These are phyloP conservation scores for Halocaridina rubra DNA, from an alignment of 2,888 invertebrate species.

Conservation along the genomic window DNA sequence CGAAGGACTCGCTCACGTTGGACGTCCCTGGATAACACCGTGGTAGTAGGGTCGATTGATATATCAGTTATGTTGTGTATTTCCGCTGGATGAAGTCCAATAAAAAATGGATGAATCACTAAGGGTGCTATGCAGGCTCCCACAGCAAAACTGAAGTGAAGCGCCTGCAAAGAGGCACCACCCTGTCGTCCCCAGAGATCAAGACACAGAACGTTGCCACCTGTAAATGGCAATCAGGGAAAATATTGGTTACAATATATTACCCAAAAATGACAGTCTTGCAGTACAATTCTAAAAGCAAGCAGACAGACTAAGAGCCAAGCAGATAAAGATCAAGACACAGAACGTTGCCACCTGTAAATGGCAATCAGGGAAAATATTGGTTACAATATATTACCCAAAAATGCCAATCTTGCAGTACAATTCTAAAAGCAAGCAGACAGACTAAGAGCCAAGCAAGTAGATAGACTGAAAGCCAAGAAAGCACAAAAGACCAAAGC, in stretches of 20 bases:
- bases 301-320: too few relatives aligned
- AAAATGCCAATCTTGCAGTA: too few relatives aligned
- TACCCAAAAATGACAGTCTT: too few relatives aligned
- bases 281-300: too few relatives aligned
- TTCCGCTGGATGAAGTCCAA: conserved; percentile 22
- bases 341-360: conserved; percentile 62
- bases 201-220: conserved; percentile 62
- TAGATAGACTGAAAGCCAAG: too few relatives aligned
- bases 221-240: too few relatives aligned
- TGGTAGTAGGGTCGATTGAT: background rate
- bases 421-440: too few relatives aligned
- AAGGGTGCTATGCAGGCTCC: conserved; percentile 70
- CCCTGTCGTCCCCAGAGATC: conserved; percentile 66
- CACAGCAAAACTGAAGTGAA: conserved; percentile 70
- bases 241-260: too few relatives aligned
- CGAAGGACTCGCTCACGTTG: background rate
- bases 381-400: too few relatives aligned
- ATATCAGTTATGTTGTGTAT: background rate
- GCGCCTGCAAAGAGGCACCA: conserved; percentile 68
- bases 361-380: too few relatives aligned
- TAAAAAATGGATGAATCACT: conserved; percentile 68
- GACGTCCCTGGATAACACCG: background rate
- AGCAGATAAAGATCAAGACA: conserved; percentile 64
- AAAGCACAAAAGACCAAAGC: too few relatives aligned
- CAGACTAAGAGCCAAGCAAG: too few relatives aligned